These are phyloP conservation scores for Sardina pilchardus DNA, from an alignment of 2,113 vertebrate genomes.

Conservation along the genomic window DNA sequence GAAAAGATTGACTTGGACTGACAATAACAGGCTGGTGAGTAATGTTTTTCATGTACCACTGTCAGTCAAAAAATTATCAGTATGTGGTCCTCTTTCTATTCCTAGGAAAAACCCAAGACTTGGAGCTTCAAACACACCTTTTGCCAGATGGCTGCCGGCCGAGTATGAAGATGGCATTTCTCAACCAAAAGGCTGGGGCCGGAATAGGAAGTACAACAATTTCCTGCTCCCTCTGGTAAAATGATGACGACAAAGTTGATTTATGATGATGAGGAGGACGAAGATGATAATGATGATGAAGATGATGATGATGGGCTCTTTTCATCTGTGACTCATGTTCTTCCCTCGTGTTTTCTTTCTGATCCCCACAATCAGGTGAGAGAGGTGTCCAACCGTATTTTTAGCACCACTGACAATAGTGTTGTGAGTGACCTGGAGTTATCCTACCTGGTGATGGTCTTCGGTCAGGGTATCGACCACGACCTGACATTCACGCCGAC, in stretches of 20 bases:
- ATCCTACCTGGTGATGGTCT: slow-evolving; percentile 80
- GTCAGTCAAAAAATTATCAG: too few species aligned
- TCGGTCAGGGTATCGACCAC: slow-evolving; percentile 86
- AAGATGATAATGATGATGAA: too few species aligned
- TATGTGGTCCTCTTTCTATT: slow-evolving; percentile 26
- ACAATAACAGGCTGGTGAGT: too few species aligned
- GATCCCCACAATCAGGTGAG: slow-evolving; percentile 65
- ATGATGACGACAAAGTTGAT: not conserved
- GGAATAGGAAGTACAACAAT: slow-evolving; percentile 55
- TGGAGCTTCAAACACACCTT: slow-evolving; percentile 71
- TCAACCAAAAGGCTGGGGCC: slow-evolving; percentile 60
- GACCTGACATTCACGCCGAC: slow-evolving; percentile 80
- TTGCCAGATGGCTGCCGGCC: too few species aligned
- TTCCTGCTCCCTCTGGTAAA: slow-evolving; percentile 73
- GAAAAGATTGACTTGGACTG: too few species aligned
- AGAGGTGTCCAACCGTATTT: slow-evolving; percentile 80
- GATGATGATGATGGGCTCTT: not conserved
- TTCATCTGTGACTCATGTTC: too few species aligned
- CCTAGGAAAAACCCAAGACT: slow-evolving; percentile 63
- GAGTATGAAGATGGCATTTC: too few species aligned
- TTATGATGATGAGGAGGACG: too few species aligned
- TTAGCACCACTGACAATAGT: slow-evolving; percentile 68
- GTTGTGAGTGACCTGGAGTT: slow-evolving; percentile 69
- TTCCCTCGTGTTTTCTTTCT: not conserved
- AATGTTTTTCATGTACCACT: too few species aligned